Evolutionary conservation across 2,888 invertebrate genomes (phyloP), one percentile per base, ranked within the genome.

Genomic region (Rutpela maculata): DNA sequence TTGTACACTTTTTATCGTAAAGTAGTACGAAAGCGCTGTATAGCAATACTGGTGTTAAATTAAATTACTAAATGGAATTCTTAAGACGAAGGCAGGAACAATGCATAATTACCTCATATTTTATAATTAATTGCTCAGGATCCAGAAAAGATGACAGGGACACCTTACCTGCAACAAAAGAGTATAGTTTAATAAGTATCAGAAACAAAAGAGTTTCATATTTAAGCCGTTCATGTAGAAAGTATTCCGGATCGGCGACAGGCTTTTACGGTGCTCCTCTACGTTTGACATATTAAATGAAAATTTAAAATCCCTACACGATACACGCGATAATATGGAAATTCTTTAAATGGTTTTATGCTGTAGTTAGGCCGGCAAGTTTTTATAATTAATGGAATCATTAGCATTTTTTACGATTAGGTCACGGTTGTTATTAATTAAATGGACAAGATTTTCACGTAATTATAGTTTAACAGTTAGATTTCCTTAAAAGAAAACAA

Each of bases 41-140:
- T 43, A 35, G 60, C 43, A 60, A 70, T 70, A 43, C 18, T 35
- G 70, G 60, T 19, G 26, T 70, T 60, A 12, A 43, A 22, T 22
- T 35, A 38, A 57, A 59, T 43, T 7, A 22, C 15, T 35, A 38
- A 57, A 59, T 43, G n/a, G 26, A 70, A 70, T 60, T 60, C 43
- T 10, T 60, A 35, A 69, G 74, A 77, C 65, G 19, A 57, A 77
- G 75, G 60, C 65, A 69, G 38, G 74, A 68, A 74, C 56, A 74
- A 62, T 43, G 71, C 59, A 78, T 78, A 80, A 78, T 80, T 80
- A 80, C 80, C 80, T 78, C 80, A 78, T 80, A 78, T 78, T 80
- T 80, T 70, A 78, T 77, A 74, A 78, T 77, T 69, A 77, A 77
- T 77, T 75, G 55, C 69, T 22, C 71, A 22, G 69, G 66, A 65